Base-by-base conservation (phyloP, 2,888 invertebrate genomes). In the Hypercompe scribonia region DNA sequence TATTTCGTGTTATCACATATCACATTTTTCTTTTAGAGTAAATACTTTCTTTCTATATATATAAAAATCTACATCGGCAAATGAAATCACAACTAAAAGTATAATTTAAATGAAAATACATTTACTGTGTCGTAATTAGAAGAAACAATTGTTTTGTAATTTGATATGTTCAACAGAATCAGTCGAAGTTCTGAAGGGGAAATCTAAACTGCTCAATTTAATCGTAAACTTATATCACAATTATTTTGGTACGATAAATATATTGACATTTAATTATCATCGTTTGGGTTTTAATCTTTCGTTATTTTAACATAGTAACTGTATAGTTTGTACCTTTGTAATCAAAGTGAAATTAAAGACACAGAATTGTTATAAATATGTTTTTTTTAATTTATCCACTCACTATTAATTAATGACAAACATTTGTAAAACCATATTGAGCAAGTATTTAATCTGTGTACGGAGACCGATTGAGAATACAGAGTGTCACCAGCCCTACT, bases 121-220 rank as follows among this genome's bases (percentile, higher is more conserved):
- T n/a, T 58, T 70, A 68, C 66, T 65, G 68, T 63, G 68, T 72
- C 70, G 68, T 75, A 79, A 81, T 82, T 84, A 79, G 70, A 36
- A 67, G 33, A 72, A 67, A 65, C 77, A 75, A 79, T 77, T 83
- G 78, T 79, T 77, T 70, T 67, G 78, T 80, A 77, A 83, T 50
- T 42, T 61, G 71, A 81, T 80, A 75, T 33, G 46, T 74, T 76
- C 39, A 64, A 65, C 72, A 68, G 68, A 69, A 74, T 75, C 61
- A 74, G 68, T 64, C 63, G 71, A 71, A 71, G 34, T 75, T 72
- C 71, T 66, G 58, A 21, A 75, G 61, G 33, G 54, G 61, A 24
- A 69, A 65, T 33, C 33, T 46, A 13, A 65, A 24, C 15, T 36
- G 3, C 24, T 72, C 28, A 42, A 68, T 58, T 71, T 28, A n/a